phyloP scores from a whole-genome alignment of 2,797 vertebrate genomes.

The Pseudochirops corinnae region DNA sequence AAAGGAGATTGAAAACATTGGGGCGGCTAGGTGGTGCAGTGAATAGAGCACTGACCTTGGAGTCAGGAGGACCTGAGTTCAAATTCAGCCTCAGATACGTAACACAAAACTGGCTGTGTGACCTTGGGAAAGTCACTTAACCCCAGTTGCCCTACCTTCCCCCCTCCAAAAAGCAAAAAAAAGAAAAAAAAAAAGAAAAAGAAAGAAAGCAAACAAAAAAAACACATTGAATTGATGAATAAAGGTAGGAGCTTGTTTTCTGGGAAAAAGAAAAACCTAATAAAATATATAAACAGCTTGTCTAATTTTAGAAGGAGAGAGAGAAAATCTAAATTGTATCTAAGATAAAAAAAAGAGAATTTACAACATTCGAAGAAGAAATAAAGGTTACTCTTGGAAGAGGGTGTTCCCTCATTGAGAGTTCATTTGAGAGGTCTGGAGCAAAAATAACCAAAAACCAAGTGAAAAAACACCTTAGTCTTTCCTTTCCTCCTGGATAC shows the following conservation, averaged over 20 bases:
- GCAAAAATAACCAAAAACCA: background rate
- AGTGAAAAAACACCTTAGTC: background rate
- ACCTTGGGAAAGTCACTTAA: no score
- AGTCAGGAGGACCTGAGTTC: no score
- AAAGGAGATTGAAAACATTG: background rate
- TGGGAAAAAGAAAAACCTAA: background rate
- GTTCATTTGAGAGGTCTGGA: background rate
- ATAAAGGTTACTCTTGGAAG: background rate
- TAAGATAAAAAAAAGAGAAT: background rate
- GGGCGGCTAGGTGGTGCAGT: no score
- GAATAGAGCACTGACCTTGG: no score
- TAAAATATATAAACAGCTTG: background rate
- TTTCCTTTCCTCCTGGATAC: background rate
- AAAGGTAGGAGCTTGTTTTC: background rate
- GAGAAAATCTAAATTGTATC: background rate
- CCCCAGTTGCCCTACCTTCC: no score
- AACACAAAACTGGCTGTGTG: no score
- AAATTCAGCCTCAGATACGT: no score
- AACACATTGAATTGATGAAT: background rate
- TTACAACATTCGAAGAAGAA: background rate
- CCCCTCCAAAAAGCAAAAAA: no score
- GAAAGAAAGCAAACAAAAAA: background rate
- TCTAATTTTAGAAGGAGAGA: background rate
- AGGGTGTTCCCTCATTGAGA: background rate
- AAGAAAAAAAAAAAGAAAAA: background rate